These are phyloP conservation scores for Salarias fasciatus DNA, from an alignment of 2,797 vertebrate genomes.

Conservation along the genomic window DNA sequence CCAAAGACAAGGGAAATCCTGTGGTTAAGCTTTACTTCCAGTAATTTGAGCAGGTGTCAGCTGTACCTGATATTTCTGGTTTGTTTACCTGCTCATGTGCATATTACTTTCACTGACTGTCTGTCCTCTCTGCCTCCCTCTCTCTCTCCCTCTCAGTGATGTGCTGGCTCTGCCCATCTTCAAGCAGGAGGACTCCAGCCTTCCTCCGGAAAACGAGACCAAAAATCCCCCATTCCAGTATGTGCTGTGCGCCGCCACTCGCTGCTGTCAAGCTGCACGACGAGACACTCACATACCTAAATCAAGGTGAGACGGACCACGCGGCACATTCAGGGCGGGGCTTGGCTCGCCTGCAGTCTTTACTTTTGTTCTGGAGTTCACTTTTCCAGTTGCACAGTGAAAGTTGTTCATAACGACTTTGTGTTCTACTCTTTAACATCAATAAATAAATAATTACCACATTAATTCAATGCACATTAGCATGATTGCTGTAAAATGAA, in stretches of 20 bases:
- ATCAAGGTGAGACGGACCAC: conserved; percentile 87
- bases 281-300: conserved; percentile 97
- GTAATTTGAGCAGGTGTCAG: background rate
- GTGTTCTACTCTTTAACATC: conserved; percentile 1
- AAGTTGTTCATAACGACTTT: background rate
- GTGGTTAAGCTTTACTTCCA: background rate
- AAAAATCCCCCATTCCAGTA: conserved; percentile 98
- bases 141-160: conserved; percentile 82
- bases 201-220: conserved; percentile 89
- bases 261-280: conserved; percentile 94
- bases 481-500: conserved; percentile 30
- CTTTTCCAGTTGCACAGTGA: background rate
- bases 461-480: conserved; percentile 28
- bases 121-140: conserved; percentile 33
- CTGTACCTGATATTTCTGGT: background rate
- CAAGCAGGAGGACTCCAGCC: conserved; percentile 95
- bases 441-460: conserved; percentile 23
- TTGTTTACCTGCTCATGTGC: too few species aligned
- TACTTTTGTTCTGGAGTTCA: background rate
- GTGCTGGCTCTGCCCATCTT: conserved; percentile 98
- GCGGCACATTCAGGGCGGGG: too few species aligned
- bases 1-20: conserved; percentile 1
- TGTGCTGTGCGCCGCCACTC: conserved; percentile 96
- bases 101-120: conserved; percentile 19
- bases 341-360: too few species aligned